These are phyloP conservation scores for Acridotheres tristis DNA, from an alignment of 2,797 vertebrate genomes.

Conservation along the genomic window DNA sequence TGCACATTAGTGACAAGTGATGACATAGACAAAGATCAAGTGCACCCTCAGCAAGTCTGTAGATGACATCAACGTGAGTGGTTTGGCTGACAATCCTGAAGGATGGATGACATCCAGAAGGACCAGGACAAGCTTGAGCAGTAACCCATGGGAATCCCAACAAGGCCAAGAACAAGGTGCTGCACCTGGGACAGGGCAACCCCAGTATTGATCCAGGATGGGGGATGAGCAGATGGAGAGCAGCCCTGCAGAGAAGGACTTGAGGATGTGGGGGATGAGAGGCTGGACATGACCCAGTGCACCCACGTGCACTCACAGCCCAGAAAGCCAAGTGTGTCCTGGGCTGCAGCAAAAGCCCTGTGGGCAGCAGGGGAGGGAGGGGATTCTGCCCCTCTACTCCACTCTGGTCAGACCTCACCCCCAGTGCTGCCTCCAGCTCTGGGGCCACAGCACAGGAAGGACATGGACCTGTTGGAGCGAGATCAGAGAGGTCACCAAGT, in stretches of 20 bases:
- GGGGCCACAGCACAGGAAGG: neutral
- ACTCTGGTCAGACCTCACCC: neutral
- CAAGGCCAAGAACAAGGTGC: neutral
- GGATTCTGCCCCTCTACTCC: neutral
- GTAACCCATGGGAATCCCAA: neutral
- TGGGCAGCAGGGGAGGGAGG: neutral
- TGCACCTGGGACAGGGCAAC: neutral
- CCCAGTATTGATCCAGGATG: neutral
- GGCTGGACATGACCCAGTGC: neutral
- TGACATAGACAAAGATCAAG: neutral
- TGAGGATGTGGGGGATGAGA: neutral
- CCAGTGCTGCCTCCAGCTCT: neutral
- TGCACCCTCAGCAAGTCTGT: neutral
- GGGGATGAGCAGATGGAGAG: neutral
- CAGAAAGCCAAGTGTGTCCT: neutral
- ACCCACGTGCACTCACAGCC: neutral
- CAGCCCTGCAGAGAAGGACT: neutral
- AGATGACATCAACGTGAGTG: neutral
- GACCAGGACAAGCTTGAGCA: neutral
- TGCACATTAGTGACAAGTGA: neutral
- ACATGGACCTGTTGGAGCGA: accelerated
- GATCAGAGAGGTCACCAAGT: neutral
- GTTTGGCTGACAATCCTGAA: neutral
- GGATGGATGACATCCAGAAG: neutral
- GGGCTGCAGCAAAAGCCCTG: neutral